A percentile compares a stretch with the other conserved stretches of the same genome.
Conservation (phyloP, 2,797 vertebrate genomes). For the Apogon hyalosoma region DNA sequence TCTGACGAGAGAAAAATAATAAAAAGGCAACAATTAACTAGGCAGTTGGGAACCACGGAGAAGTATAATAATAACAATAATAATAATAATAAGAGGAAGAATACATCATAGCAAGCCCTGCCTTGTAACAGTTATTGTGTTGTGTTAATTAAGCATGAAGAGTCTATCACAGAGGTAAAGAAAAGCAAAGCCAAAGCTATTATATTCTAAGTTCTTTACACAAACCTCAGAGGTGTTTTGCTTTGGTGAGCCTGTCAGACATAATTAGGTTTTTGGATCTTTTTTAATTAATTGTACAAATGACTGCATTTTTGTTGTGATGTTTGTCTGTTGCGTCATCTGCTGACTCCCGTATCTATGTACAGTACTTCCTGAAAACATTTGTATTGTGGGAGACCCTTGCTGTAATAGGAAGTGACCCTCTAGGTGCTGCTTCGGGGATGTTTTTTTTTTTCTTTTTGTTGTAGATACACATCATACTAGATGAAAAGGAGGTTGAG, state of each 20-base stretch:
- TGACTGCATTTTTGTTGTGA: neutral
- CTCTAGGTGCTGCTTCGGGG: too few species aligned
- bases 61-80: constrained; percentile 6
- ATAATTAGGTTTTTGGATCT: neutral
- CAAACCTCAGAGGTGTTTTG: neutral
- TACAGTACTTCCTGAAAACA: too few species aligned
- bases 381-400: too few species aligned
- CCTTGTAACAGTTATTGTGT: constrained; percentile 10
- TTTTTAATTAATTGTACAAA: neutral
- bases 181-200: neutral
- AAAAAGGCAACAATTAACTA: constrained; percentile 31
- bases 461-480: too few species aligned
- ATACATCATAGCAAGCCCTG: constrained; percentile 9
- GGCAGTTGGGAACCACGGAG: constrained; percentile 25
- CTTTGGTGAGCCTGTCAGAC: neutral
- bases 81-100: constrained; percentile 26
- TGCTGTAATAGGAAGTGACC: too few species aligned
- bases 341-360: neutral
- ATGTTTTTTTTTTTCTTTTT: too few species aligned
- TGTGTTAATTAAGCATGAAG: constrained; percentile 9
- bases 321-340: neutral
- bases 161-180: neutral
- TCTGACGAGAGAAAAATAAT: constrained; percentile 32
- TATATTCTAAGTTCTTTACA: neutral
- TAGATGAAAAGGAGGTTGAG: too few species aligned